Base-by-base conservation (phyloP, 2,888 invertebrate genomes). In the Mycogona germanica region DNA sequence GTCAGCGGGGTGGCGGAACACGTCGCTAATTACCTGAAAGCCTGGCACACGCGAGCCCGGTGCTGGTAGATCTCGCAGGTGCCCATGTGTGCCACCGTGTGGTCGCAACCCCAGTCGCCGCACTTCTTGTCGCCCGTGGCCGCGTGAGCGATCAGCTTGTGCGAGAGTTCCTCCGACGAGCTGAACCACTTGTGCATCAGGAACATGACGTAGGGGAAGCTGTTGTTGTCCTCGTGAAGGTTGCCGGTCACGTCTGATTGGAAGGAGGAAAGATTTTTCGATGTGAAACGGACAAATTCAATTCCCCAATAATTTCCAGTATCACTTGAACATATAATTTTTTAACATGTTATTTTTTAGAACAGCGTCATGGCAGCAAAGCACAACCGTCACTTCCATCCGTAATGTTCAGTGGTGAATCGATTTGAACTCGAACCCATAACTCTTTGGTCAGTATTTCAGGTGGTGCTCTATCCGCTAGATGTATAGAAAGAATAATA, bases 151-250 rank as follows among this genome's bases (percentile, higher is more conserved):
- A 69, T 63, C 52, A 71, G 66, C 35, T 64, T 63, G 58, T 67
- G 62, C 3, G 70, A 71, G 46, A 72, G 63, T 29, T 67, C 64
- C 55, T 68, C 68, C 19, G 73, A 72, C 44, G 68, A 61, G 57
- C 69, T 67, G 62, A 72, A 72, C 73, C 73, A 73, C 57, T 70
- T 69, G 62, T 73, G 73, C 71, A 72, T 72, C 51, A 72, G 67
- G 61, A 72, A 67, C 61, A 73, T 65, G 28, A 72, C 69, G 26
- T 66, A 63, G 5, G 70, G 70, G 57, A 68, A 70, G 51, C 64
- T 60, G 49, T 63, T 63, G 50, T 62, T 61, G 28, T 59, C 58
- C 30, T 66, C 60, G 25, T 62, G 62, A 2, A 40, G 7, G 4
- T 42, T 40, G 21, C 68, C 71, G 55, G 63, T 62, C 23, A 63